Conservation (phyloP, 2,797 vertebrate genomes). For the Thalassophryne amazonica region DNA sequence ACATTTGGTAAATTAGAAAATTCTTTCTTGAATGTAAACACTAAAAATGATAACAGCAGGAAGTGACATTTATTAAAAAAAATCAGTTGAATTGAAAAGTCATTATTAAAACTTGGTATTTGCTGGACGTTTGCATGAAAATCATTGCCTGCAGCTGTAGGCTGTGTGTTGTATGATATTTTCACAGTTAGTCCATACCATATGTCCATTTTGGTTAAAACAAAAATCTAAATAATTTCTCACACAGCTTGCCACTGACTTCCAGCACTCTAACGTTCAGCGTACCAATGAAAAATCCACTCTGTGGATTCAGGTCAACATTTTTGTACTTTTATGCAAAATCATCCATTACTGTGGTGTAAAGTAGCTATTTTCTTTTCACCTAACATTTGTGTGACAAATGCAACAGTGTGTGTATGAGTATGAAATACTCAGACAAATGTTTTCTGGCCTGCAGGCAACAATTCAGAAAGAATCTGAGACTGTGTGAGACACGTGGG, state of each 20-base stretch:
- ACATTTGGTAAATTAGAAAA: too few species aligned
- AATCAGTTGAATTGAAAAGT: too few species aligned
- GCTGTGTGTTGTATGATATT: too few species aligned
- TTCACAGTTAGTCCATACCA: neutral
- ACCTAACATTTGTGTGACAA: slow-evolving; percentile 43
- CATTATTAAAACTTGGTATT: too few species aligned
- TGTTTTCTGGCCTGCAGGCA: slow-evolving; percentile 64
- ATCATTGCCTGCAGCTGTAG: too few species aligned
- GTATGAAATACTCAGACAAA: slow-evolving; percentile 58
- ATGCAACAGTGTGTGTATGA: slow-evolving; percentile 48
- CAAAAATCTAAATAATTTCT: neutral
- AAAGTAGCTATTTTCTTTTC: slow-evolving; percentile 47
- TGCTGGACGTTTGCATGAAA: too few species aligned
- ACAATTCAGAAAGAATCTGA: slow-evolving; percentile 61
- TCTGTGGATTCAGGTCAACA: slow-evolving; percentile 26
- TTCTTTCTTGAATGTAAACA: too few species aligned
- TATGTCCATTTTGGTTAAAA: neutral
- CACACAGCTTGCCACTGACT: slow-evolving; percentile 6
- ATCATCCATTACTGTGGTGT: slow-evolving; percentile 39
- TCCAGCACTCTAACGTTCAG: neutral
- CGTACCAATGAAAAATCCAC: slow-evolving; percentile 15
- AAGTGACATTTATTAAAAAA: too few species aligned
- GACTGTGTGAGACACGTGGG: slow-evolving; percentile 56
- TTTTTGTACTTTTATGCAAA: slow-evolving; percentile 55
- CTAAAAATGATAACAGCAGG: too few species aligned